phyloP scores from a whole-genome alignment of 2,888 invertebrate genomes.

The Acleris laterana region DNA sequence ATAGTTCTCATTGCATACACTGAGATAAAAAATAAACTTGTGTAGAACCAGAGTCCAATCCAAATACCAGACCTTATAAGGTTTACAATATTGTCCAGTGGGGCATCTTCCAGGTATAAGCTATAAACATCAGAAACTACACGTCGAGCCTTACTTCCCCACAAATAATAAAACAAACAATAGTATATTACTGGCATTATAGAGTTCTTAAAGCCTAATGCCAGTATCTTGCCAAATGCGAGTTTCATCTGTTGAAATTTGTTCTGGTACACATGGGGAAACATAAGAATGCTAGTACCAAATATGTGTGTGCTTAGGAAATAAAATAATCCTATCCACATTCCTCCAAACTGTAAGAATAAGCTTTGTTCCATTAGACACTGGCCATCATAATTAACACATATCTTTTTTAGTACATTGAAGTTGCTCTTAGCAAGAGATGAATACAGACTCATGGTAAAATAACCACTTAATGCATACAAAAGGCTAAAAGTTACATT shows the following conservation, averaged over 20 bases:
- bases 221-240: slow-evolving; percentile 82
- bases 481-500: slow-evolving; percentile 82
- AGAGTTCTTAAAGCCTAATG: slow-evolving; percentile 84
- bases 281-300: slow-evolving; percentile 83
- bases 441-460: slow-evolving; percentile 88
- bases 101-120: slow-evolving; percentile 79
- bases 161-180: slow-evolving; percentile 84
- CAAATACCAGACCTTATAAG: slow-evolving; percentile 79
- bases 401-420: slow-evolving; percentile 77
- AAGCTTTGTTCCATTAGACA: slow-evolving; percentile 88
- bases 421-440: slow-evolving; percentile 86
- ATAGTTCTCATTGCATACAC: slow-evolving; percentile 88
- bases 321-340: slow-evolving; percentile 86
- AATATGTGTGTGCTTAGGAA: slow-evolving; percentile 84
- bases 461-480: slow-evolving; percentile 86
- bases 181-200: slow-evolving; percentile 86
- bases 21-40: slow-evolving; percentile 87
- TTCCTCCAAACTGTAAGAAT: slow-evolving; percentile 87
- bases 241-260: slow-evolving; percentile 88
- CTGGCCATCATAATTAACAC: slow-evolving; percentile 72
- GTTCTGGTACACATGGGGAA: slow-evolving; percentile 88
- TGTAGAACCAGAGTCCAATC: slow-evolving; percentile 88
- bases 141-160: slow-evolving; percentile 83
- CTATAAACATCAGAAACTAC: slow-evolving; percentile 81
- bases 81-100: slow-evolving; percentile 76